Base-by-base conservation (phyloP, 1,140 invertebrate species). In the Cyclargus thomasi region DNA sequence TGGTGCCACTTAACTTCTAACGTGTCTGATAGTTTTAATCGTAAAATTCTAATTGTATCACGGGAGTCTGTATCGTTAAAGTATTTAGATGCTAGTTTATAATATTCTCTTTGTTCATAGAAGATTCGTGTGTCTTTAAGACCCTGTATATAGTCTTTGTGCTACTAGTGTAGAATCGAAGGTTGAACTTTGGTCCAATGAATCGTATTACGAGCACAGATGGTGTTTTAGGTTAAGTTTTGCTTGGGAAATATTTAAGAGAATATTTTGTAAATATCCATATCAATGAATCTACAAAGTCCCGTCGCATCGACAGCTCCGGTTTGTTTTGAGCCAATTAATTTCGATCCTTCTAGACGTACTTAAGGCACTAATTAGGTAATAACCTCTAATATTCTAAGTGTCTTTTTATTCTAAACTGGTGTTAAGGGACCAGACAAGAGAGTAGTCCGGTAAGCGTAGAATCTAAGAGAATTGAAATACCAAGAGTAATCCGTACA, bases 181-280 rank as follows among this genome's bases (percentile, higher is more conserved):
- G 86, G 86, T 90, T 90, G 86, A 90, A 88, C 77, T 88, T 88
- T 90, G 86, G 86, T 90, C 86, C 86, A 90, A 90, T 86, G 80
- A 85, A 82, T 80, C 81, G 79, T 84, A 87, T 82, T 79, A 80
- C 53, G 21, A 82, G 82, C 85, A 86, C 86, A 85, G 80, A 79
- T 78, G 78, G 82, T 85, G 79, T 86, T 76, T 75, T 86, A 88
- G 84, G 59, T 62, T 59, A 59, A 59, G 57, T 69, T 68, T 68
- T 16, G 67, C 55, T 17, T 11, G 18, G 10, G 18, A 59, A 20
- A 20, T 18, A 2, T 59, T n/a, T 10, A 1, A 20, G 20, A 59
- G 6, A 20, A 20, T 59, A 59, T 59, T 17, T 59, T 59, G 55
- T 59, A 59, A 2, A 59, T 59, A 59, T 18, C 18, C 55, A 59